phyloP scores from a whole-genome alignment of 2,113 vertebrate species.

The Pluvianellus socialis region DNA sequence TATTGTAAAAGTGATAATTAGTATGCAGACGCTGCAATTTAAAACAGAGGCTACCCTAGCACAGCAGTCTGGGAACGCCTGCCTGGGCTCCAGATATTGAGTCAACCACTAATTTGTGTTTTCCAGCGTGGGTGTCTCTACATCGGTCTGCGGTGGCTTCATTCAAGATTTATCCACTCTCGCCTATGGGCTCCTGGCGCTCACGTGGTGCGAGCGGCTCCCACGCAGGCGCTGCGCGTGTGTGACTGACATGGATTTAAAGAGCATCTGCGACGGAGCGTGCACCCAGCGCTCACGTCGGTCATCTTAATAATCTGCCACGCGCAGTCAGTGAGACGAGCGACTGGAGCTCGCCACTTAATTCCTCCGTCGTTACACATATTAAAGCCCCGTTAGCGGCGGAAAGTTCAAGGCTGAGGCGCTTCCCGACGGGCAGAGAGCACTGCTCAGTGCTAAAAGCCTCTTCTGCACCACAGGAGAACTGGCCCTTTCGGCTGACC shows the following conservation, averaged over 20 bases:
- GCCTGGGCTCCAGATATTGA: slow-evolving; percentile 1
- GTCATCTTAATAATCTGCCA: not conserved
- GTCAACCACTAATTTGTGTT: slow-evolving; percentile 21
- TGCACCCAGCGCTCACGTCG: not conserved
- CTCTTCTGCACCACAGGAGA: not conserved
- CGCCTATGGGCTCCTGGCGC: slow-evolving; percentile 2
- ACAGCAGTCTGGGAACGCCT: not conserved
- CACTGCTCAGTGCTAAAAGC: not conserved
- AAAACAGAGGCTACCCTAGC: not conserved
- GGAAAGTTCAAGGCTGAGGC: not conserved
- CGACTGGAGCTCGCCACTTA: rapidly evolving
- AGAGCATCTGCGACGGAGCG: not conserved
- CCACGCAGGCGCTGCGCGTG: not conserved
- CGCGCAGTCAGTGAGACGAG: not conserved
- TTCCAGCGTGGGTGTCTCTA: slow-evolving; percentile 51
- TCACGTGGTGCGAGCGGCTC: slow-evolving; percentile 21
- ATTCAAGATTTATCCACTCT: slow-evolving; percentile 63
- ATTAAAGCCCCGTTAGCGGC: rapidly evolving
- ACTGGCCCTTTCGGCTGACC: rapidly evolving
- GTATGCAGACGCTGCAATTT: not conserved
- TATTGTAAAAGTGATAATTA: not conserved
- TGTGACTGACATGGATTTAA: not conserved
- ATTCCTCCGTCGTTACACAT: not conserved
- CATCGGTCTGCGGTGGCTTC: slow-evolving; percentile 35
- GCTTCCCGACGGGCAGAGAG: rapidly evolving